Evolutionary conservation across 2,113 vertebrate genomes (phyloP).

Genomic region (Rafetus swinhoei): DNA sequence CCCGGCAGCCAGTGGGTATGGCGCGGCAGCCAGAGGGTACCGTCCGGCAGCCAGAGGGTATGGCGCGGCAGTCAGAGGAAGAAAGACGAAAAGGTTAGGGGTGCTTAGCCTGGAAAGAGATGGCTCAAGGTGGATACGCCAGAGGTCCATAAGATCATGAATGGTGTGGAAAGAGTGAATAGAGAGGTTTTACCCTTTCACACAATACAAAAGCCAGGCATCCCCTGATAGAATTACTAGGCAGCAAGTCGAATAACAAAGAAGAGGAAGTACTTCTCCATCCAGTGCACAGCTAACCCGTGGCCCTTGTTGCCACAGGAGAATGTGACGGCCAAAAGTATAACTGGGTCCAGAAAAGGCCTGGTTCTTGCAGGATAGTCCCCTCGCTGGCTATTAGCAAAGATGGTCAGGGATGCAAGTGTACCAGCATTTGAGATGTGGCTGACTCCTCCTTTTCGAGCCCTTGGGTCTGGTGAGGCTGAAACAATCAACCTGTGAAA

Average conservation of each 20-base stretch:
- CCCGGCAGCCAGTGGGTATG: too few relatives aligned
- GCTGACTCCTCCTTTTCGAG: not conserved
- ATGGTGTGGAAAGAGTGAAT: not conserved
- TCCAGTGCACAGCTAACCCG: not conserved
- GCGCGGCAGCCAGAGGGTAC: too few relatives aligned
- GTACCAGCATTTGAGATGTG: not conserved
- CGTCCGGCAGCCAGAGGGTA: too few relatives aligned
- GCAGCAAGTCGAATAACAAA: not conserved
- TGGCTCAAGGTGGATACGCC: not conserved
- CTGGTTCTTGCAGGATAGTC: not conserved
- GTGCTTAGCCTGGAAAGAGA: not conserved
- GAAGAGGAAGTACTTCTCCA: not conserved
- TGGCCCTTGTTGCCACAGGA: not conserved
- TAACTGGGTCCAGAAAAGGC: not conserved
- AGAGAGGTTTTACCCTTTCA: not conserved
- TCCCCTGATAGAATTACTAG: not conserved
- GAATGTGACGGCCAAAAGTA: not conserved
- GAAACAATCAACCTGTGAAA: rapidly evolving
- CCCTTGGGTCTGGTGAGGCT: rapidly evolving
- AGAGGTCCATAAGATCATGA: not conserved
- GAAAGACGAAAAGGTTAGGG: not conserved
- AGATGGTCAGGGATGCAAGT: not conserved
- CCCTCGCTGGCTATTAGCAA: not conserved
- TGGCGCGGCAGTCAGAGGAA: not conserved
- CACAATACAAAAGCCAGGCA: not conserved